Conservation (phyloP, 2,797 vertebrate species). For the Moxostoma hubbsi region DNA sequence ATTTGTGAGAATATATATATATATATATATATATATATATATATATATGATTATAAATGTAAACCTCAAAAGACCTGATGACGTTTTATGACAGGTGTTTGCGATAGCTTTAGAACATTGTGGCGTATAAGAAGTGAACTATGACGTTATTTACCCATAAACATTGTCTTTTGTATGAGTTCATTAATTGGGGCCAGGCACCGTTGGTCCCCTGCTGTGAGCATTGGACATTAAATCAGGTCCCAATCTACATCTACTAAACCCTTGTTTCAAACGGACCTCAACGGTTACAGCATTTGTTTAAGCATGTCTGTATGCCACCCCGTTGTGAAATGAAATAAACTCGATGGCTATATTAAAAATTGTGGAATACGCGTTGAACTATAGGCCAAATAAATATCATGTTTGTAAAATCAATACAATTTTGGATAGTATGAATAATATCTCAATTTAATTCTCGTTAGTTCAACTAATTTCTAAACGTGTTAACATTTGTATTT, state of each 20-base stretch:
- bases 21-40: not conserved
- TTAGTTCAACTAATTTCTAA: not conserved
- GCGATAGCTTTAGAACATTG: not conserved
- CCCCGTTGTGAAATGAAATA: not conserved
- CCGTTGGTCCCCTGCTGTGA: slow-evolving; percentile 43
- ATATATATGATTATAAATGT: not conserved
- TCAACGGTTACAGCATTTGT: not conserved
- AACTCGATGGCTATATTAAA: not conserved
- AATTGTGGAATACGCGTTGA: not conserved
- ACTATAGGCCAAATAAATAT: not conserved
- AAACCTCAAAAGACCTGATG: not conserved
- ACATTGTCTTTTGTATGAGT: slow-evolving; percentile 48
- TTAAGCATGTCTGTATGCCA: not conserved
- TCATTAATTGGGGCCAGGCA: slow-evolving; percentile 45
- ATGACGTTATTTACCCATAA: slow-evolving; percentile 5
- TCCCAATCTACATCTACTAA: slow-evolving; percentile 36
- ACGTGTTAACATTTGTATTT: not conserved
- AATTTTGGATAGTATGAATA: not conserved
- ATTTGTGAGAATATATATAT: not conserved
- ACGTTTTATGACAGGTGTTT: not conserved
- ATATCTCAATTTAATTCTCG: not conserved
- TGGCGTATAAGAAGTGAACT: not conserved
- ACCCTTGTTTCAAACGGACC: not conserved
- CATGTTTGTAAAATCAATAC: not conserved
- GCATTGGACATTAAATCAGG: slow-evolving; percentile 39